These are phyloP conservation scores for Zaprionus gabonicus DNA, from an alignment of 1,140 invertebrate genomes.

Conservation along the genomic window DNA sequence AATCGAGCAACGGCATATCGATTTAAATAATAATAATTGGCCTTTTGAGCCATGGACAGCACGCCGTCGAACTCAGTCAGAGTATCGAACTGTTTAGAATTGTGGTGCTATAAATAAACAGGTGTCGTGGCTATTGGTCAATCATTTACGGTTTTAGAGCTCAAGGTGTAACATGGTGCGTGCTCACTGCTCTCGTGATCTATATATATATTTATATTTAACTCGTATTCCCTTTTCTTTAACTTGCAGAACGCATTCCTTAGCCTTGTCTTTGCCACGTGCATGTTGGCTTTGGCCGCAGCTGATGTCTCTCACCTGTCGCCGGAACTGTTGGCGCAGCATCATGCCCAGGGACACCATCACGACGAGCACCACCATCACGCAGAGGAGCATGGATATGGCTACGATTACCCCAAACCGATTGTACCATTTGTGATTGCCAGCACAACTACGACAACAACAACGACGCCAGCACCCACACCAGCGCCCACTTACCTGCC, in stretches of 20 bases:
- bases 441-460: constrained; percentile 46
- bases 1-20: constrained; percentile 58
- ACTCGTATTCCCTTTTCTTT: not conserved
- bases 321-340: constrained; percentile 42
- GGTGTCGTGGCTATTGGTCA: constrained; percentile 50
- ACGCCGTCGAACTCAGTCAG: constrained; percentile 2
- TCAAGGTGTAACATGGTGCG: constrained; percentile 77
- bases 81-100: constrained; percentile 66
- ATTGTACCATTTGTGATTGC: constrained; percentile 65
- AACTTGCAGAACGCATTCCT: constrained; percentile 53
- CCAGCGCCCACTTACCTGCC: constrained; percentile 67
- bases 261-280: constrained; percentile 42
- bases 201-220: not conserved
- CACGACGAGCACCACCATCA: constrained; percentile 55
- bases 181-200: constrained; percentile 22
- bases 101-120: constrained; percentile 77
- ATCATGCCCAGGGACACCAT: constrained; percentile 49
- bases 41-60: constrained; percentile 72
- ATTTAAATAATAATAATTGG: constrained; percentile 83
- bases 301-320: constrained; percentile 77
- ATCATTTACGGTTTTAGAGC: constrained; percentile 72
- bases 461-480: constrained; percentile 60
- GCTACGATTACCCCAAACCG: constrained; percentile 72
- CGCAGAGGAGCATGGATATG: constrained; percentile 64
- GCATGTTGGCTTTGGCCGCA: constrained; percentile 57